Conservation (phyloP, 2,113 vertebrate genomes). For the Merops nubicus region DNA sequence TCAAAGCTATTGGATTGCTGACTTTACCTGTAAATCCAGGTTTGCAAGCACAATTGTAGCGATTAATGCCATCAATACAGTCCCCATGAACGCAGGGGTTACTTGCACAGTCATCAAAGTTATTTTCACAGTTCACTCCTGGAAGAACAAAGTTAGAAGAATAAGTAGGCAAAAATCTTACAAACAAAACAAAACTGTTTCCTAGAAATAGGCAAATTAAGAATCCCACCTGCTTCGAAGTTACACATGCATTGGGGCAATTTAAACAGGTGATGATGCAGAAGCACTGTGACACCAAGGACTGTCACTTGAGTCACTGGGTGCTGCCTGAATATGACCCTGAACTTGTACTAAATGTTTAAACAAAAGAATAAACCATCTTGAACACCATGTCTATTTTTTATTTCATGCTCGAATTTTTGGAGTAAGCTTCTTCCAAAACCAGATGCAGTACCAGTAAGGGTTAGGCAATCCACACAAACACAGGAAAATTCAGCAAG, state of each 20-base stretch:
- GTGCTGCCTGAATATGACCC: background rate
- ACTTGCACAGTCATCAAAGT: constrained; percentile 90
- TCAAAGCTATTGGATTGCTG: background rate
- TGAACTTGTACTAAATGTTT: background rate
- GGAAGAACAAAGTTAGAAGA: background rate
- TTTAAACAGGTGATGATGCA: background rate
- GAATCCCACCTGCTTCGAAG: background rate
- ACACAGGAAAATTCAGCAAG: background rate
- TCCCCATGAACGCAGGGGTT: constrained; percentile 87
- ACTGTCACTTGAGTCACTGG: background rate
- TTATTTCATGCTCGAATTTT: background rate
- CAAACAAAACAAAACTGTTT: background rate
- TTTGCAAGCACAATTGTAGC: constrained; percentile 87
- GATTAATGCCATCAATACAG: constrained; percentile 90
- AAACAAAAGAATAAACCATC: background rate
- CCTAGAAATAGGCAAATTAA: background rate
- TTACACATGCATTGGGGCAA: background rate
- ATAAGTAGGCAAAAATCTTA: background rate
- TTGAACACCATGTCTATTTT: background rate
- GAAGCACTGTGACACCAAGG: background rate
- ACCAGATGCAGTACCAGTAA: background rate
- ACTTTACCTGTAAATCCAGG: constrained; percentile 90
- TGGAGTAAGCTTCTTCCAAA: background rate
- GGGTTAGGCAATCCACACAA: background rate
- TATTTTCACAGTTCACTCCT: constrained; percentile 93